Evolutionary conservation across 2,888 invertebrate species (phyloP).

Genomic region (Mythimna loreyi): DNA sequence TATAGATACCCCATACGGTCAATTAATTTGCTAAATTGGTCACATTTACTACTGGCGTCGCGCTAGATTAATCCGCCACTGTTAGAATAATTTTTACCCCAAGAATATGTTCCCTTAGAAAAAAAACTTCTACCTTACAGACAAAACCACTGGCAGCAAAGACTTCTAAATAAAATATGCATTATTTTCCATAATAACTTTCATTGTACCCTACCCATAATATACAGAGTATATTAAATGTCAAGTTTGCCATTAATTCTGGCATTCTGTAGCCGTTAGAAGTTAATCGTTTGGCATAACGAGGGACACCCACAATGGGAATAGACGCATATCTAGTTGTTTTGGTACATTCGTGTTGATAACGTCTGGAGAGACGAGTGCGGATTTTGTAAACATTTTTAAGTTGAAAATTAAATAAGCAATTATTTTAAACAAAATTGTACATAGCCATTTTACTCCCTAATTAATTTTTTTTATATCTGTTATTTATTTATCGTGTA

Average conservation of each 20-base stretch:
- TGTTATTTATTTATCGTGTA: too few relatives aligned
- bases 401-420: neutral
- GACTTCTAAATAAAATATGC: too few relatives aligned
- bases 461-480: too few relatives aligned
- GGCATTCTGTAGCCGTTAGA: conserved; percentile 40
- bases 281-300: conserved; percentile 46
- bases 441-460: neutral
- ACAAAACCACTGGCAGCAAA: too few relatives aligned
- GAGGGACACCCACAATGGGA: conserved; percentile 27
- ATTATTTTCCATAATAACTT: too few relatives aligned
- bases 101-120: too few relatives aligned
- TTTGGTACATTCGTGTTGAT: conserved; percentile 24
- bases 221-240: conserved; percentile 29
- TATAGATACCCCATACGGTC: too few relatives aligned
- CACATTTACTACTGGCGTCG: too few relatives aligned
- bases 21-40: too few relatives aligned
- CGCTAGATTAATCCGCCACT: too few relatives aligned
- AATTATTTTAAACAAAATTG: neutral
- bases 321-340: conserved; percentile 25
- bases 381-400: conserved; percentile 5
- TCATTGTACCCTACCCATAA: conserved; percentile 2
- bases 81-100: too few relatives aligned
- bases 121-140: too few relatives aligned
- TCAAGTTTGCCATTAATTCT: conserved; percentile 48
- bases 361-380: neutral